Base-by-base conservation (phyloP, 2,113 vertebrate species). In the Otolemur garnettii region DNA sequence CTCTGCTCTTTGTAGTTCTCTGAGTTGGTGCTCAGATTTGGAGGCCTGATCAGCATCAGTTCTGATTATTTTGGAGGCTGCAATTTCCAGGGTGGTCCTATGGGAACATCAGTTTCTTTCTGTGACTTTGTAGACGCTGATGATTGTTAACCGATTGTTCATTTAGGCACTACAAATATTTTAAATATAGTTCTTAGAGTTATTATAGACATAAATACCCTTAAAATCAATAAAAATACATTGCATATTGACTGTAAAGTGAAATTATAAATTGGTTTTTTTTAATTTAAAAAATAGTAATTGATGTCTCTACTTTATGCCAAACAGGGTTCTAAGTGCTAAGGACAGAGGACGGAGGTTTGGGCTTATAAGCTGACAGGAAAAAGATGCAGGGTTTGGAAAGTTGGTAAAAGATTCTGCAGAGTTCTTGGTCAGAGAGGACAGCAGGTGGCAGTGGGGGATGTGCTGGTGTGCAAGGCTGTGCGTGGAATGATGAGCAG, bases 81-180 rank as follows among this genome's bases (percentile, higher is more conserved):
- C 9, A 69, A 0, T 3, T 59, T 68, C 22, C 53, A 12, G 24
- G 30, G 30, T 35, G 19, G 17, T 7, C 0, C 5, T 9, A 12
- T 68, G 71, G 68, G 24, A 7, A 78, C 30, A 4, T 38, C 8
- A 42, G 4, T 9, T n/a, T 6, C 8, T 50, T 90, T 30, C 35
- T 24, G n/a, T 60, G 42, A 86, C 24, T 90, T 82, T 75, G 50
- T 21, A 30, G 19, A 9, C 45, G 11, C 7, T 2, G 50, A 4
- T 62, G 12, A 60, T 38, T 4, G 15, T 90, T 72, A 87, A 42
- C 1, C 7, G 0, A 24, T 2, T 42, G 50, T 92, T 81, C 26
- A 18, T 42, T 83, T 83, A 80, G 64, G 13, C n/a, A 50, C 30
- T 60, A 18, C 22, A 14, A 66, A 79, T 68, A 5, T 59, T 57